Evolutionary conservation across 2,113 vertebrate species (phyloP).

Genomic region (Gnathonemus longibarbis): DNA sequence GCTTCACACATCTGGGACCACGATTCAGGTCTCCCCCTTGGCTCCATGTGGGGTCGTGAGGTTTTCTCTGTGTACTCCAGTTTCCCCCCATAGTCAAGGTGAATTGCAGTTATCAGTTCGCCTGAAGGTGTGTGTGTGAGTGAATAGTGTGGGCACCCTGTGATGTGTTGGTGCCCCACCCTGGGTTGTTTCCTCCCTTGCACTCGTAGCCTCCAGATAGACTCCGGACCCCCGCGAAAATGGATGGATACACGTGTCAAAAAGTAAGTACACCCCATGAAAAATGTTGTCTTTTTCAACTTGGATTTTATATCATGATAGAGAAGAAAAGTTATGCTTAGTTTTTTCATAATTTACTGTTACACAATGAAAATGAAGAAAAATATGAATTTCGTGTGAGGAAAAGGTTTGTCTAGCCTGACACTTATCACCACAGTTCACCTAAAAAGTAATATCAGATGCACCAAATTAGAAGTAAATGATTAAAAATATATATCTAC

Average conservation of each 20-base stretch:
- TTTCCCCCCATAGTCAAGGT: not conserved
- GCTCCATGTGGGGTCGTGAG: not conserved
- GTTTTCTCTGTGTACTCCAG: not conserved
- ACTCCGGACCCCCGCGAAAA: not conserved
- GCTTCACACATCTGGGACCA: not conserved
- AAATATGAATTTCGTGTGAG: not conserved
- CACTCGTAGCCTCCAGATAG: not conserved
- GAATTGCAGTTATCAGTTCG: not conserved
- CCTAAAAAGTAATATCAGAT: not conserved
- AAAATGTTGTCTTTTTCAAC: not conserved
- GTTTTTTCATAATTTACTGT: not conserved
- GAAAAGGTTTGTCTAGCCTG: not conserved
- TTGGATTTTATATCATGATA: not conserved
- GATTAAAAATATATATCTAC: not conserved
- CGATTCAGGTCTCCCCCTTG: not conserved
- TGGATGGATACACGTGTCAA: not conserved
- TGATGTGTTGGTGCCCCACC: too few species aligned
- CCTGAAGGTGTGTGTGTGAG: not conserved
- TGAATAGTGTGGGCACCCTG: not conserved
- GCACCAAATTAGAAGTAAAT: too few species aligned
- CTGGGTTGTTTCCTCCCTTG: not conserved
- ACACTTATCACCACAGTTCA: not conserved
- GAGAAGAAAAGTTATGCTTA: not conserved
- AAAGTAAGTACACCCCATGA: not conserved
- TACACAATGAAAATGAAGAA: not conserved